phyloP scores from a whole-genome alignment of 2,797 vertebrate genomes.

The Lerista edwardsae region DNA sequence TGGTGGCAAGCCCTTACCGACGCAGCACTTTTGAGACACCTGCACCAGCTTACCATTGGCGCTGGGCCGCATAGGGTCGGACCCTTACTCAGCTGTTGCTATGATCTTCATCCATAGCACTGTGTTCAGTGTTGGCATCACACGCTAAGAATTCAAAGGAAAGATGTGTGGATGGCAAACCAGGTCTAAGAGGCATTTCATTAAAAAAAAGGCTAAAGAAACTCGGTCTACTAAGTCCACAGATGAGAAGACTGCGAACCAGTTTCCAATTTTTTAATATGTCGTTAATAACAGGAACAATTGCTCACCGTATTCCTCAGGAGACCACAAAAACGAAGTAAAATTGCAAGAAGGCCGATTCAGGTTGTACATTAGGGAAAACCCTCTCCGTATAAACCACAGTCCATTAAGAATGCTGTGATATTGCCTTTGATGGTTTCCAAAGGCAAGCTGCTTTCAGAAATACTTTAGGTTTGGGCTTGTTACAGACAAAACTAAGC shows the following conservation, averaged over 20 bases:
- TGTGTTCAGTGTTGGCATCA: neutral
- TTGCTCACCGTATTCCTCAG: neutral
- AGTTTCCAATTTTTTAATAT: neutral
- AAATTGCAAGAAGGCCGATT: neutral
- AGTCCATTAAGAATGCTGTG: neutral
- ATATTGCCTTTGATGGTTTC: neutral
- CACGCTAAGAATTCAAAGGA: neutral
- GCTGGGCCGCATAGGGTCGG: too few species aligned
- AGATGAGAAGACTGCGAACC: neutral
- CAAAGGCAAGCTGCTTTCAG: neutral
- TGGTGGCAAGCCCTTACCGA: too few species aligned
- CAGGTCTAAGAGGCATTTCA: neutral
- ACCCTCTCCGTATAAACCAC: neutral
- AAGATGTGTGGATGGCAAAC: neutral
- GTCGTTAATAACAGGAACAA: neutral
- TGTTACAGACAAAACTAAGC: neutral
- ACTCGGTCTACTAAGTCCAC: neutral
- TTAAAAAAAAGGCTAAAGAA: neutral
- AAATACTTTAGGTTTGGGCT: neutral
- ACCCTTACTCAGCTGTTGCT: neutral
- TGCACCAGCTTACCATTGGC: too few species aligned
- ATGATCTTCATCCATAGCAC: neutral
- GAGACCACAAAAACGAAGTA: neutral
- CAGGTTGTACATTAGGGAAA: neutral
- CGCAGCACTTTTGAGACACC: too few species aligned